A percentile compares a stretch with the other conserved stretches of the same genome.
Conservation (phyloP, 2,797 vertebrate species). For the Rhodeus uyekii region DNA sequence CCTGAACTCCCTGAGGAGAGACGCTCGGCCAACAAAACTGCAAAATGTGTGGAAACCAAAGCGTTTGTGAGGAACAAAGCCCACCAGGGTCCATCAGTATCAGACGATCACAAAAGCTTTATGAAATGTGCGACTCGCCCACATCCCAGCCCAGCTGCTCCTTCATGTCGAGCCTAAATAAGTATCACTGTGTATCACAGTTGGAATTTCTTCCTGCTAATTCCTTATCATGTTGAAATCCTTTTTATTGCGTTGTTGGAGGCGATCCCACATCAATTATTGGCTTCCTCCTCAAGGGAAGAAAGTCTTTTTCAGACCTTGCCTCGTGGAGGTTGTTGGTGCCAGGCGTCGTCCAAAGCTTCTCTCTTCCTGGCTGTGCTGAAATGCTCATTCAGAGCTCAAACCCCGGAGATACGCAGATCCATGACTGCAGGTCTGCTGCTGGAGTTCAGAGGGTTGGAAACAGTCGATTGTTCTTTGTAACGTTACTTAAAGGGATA, state of each 20-base stretch:
- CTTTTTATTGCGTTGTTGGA: conserved; percentile 47
- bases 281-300: conserved; percentile 31
- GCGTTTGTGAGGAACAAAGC: conserved; percentile 40
- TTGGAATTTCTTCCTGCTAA: conserved; percentile 43
- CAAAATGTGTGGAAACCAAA: conserved; percentile 39
- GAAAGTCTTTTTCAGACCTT: conserved; percentile 37
- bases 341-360: conserved; percentile 3
- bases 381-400: conserved; percentile 13
- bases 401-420: neutral
- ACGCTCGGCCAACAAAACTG: neutral
- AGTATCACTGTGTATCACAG: conserved; percentile 42
- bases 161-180: conserved; percentile 20
- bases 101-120: conserved; percentile 8
- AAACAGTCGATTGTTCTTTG: neutral
- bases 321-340: conserved; percentile 33
- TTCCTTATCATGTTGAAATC: conserved; percentile 48
- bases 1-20: conserved; percentile 40
- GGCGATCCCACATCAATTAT: conserved; percentile 33
- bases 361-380: conserved; percentile 1
- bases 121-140: no score
- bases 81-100: neutral
- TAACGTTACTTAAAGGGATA: neutral
- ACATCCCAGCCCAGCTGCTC: conserved; percentile 13
- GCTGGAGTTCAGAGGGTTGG: neutral
- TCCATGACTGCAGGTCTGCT: neutral